Base-by-base conservation (phyloP, 37 sponge, comb jelly and placozoan genomes). In the Ephydatia muelleri region DNA sequence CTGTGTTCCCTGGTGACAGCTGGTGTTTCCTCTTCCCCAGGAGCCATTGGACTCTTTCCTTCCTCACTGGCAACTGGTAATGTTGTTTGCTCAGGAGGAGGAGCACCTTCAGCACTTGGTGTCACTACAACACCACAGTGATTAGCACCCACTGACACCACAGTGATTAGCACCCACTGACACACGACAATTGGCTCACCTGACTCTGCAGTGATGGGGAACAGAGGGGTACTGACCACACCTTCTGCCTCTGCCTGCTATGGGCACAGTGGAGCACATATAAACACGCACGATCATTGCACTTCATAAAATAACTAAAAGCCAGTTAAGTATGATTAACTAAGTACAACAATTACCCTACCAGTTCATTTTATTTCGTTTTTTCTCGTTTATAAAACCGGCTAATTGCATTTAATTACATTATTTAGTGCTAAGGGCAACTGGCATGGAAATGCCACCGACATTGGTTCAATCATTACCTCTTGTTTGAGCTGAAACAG, bases 401-500 rank as follows among this genome's bases (percentile, higher is more conserved):
- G 5, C 6, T 26, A 11, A 4, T 38, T 32, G 32, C 5, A 36
- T 6, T 13, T 9, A 29, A 26, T 8, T 3, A 11, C 32, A 8
- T 11, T 5, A 33, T 3, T 75, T 28, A n/a, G 5, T 6, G n/a
- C 5, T 5, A 75, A 3, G 4, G 9, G 5, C 28, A 30, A 69
- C 30, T 3, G 28, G 4, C 8, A 9, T 32, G 6, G 8, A 70
- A 70, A 12, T 4, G 29, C 29, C 6, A 25, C 36, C 9, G 9
- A 32, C 75, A 25, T 9, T n/a, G 6, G 36, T 4, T 12, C 36
- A 30, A 26, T 73, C 40, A 33, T 48, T 11, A 92, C 91, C 86
- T 92, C 90, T 66, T 91, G 90, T 79, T 91, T 93, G 30, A 97
- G 77, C 16, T 86, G 86, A 30, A 85, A 83, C 14, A 97, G 88